Base-by-base conservation (phyloP, 2,113 vertebrate species). In the Ochotona curzoniae region DNA sequence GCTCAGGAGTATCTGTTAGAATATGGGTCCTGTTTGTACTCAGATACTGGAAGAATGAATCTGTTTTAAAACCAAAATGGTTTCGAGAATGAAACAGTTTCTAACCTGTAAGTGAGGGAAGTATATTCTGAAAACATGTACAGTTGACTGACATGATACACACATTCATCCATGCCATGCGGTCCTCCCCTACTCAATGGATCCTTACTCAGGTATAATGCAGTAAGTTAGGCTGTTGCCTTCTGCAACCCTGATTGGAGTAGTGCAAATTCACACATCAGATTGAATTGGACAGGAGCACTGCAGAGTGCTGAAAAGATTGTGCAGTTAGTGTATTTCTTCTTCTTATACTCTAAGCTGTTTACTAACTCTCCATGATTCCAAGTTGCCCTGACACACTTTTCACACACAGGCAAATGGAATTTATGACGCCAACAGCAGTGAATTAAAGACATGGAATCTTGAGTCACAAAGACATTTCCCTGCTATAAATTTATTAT, bases 401-500 rank as follows among this genome's bases (percentile, higher is more conserved):
- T 96, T 90, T 66, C 93, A 93, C 57, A 78, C 57, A 63, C 21
- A 78, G 91, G 54, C 81, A 89, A 90, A 69, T 74, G 83, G 32
- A 94, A 96, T 96, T 96, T 66, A 92, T 91, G 70, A 80, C 85
- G 69, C 87, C 91, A 90, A 96, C 96, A 96, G 26, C 89, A 95
- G 67, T 95, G 94, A 87, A 3, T 14, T 93, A 74, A 94, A 95
- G 96, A 94, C 94, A 95, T 87, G 76, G 75, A 96, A 91, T 80
- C 91, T 93, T 73, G 91, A 94, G 82, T 96, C 95, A 91, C 94
- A 97, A 96, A 97, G 82, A 95, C 93, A 96, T 94, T 95, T 87
- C 91, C 89, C 96, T 90, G 85, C 88, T 94, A 96, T 95, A 94
- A 94, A 96, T 95, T 83, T 94, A 96, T 97, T 96, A 97, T 98